These are phyloP conservation scores for Nycticorax nycticorax DNA, from an alignment of 2,113 vertebrate genomes.

Conservation along the genomic window DNA sequence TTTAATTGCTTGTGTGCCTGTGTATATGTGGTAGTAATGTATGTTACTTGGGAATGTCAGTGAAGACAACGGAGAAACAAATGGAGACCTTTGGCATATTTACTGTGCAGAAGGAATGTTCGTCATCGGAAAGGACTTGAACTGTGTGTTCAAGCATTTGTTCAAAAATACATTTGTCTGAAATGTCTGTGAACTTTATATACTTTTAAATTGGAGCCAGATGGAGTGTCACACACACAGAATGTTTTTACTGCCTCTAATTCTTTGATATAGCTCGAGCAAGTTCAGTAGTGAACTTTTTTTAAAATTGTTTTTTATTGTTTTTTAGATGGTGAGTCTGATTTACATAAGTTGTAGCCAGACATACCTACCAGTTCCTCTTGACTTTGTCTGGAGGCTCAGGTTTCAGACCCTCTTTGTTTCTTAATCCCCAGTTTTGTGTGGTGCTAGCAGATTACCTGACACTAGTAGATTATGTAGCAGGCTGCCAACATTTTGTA, in stretches of 20 bases:
- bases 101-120: not conserved
- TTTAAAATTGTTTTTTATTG: not conserved
- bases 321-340: not conserved
- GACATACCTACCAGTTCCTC: not conserved
- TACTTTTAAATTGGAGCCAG: not conserved
- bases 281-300: not conserved
- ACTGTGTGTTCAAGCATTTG: constrained; percentile 3
- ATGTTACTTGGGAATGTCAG: not conserved
- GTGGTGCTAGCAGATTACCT: not conserved
- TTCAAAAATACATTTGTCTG: constrained; percentile 1
- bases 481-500: not conserved
- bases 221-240: not conserved
- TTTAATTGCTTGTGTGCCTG: constrained; percentile 16
- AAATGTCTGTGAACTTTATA: constrained; percentile 16
- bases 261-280: not conserved
- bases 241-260: not conserved
- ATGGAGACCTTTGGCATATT: not conserved
- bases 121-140: not conserved
- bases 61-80: not conserved
- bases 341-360: not conserved
- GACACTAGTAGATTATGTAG: not conserved
- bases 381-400: not conserved
- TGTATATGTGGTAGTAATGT: not conserved
- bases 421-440: not conserved
- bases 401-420: not conserved